phyloP scores from a whole-genome alignment of 1,140 invertebrate genomes.

The Zophobas atratus region DNA sequence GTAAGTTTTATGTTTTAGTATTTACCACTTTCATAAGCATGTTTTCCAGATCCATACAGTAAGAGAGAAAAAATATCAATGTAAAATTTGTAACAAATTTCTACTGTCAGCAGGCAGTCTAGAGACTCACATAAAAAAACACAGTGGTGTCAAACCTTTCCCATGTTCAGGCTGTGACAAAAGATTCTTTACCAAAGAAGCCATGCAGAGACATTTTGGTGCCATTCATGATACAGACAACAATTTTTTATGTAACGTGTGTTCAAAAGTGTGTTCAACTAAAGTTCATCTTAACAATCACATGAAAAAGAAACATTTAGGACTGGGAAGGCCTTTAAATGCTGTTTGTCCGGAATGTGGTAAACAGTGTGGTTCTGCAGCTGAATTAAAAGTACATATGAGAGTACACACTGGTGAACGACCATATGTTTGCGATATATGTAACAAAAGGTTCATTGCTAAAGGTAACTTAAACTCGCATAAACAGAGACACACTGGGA shows the following conservation, averaged over 20 bases:
- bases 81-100: slow-evolving; percentile 50
- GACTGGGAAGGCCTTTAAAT: slow-evolving; percentile 39
- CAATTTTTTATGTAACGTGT: slow-evolving; percentile 51
- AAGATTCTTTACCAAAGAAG: slow-evolving; percentile 51
- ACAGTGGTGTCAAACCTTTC: slow-evolving; percentile 50
- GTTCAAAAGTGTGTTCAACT: slow-evolving; percentile 53
- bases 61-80: slow-evolving; percentile 50
- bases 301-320: slow-evolving; percentile 52
- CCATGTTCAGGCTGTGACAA: slow-evolving; percentile 49
- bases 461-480: slow-evolving; percentile 65
- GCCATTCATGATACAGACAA: slow-evolving; percentile 51
- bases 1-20: slow-evolving; percentile 30
- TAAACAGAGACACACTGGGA: slow-evolving; percentile 79
- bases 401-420: slow-evolving; percentile 50
- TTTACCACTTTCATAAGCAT: neutral
- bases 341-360: slow-evolving; percentile 47
- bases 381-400: slow-evolving; percentile 49
- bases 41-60: slow-evolving; percentile 48
- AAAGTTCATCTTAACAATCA: slow-evolving; percentile 53
- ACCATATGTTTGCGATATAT: slow-evolving; percentile 53
- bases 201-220: slow-evolving; percentile 51
- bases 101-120: slow-evolving; percentile 47
- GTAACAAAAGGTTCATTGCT: slow-evolving; percentile 50
- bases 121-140: slow-evolving; percentile 50
- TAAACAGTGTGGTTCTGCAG: slow-evolving; percentile 51